phyloP scores from a whole-genome alignment of 2,113 vertebrate genomes.

The Myiopsitta monachus region DNA sequence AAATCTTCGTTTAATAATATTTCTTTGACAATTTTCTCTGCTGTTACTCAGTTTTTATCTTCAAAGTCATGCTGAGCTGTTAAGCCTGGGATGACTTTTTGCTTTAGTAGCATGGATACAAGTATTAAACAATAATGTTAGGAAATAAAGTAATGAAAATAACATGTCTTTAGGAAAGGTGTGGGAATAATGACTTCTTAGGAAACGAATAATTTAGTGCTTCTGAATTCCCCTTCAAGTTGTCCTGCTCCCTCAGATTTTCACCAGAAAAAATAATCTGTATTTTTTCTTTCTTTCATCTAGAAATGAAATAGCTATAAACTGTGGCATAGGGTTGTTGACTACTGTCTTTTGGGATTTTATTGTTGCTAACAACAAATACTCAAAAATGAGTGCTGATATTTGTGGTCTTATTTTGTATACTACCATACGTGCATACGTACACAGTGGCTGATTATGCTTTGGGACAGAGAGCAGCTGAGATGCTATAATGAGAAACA shows the following conservation, averaged over 20 bases:
- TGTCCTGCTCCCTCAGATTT: neutral
- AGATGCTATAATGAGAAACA: neutral
- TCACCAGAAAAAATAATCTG: neutral
- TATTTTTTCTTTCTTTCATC: neutral
- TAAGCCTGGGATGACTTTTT: neutral
- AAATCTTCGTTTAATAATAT: neutral
- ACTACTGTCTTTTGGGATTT: neutral
- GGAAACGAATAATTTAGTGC: neutral
- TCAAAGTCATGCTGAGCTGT: neutral
- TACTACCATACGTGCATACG: accelerated
- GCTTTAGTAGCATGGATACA: neutral
- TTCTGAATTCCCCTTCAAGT: neutral
- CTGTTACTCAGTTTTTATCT: neutral
- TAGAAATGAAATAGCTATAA: neutral
- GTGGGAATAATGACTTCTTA: neutral
- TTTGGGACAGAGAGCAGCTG: neutral
- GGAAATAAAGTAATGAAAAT: neutral
- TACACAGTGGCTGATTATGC: neutral
- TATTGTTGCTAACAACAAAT: neutral
- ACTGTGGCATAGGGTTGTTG: neutral
- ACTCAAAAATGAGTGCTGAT: neutral
- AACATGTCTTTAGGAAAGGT: neutral
- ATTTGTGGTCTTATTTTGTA: neutral
- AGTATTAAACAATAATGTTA: neutral
- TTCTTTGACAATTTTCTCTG: neutral